These are phyloP conservation scores for Sphaeridia pumilis DNA, from an alignment of 2,888 invertebrate genomes.

Conservation along the genomic window DNA sequence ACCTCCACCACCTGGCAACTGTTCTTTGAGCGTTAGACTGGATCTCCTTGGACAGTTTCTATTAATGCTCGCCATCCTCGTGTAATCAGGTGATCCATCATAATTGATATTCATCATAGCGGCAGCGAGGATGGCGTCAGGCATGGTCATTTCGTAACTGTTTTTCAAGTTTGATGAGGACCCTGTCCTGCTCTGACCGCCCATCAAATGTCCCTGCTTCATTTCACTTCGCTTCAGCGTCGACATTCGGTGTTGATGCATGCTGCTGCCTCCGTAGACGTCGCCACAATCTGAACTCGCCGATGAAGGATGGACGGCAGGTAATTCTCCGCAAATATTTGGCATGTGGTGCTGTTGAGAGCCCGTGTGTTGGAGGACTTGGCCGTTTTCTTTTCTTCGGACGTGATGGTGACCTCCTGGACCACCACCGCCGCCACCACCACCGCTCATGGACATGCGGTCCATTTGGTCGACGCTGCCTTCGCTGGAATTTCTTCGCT, in stretches of 20 bases:
- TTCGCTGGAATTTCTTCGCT: conserved; percentile 43
- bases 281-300: conserved; percentile 27
- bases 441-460: conserved; percentile 12
- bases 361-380: conserved; percentile 27
- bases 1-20: conserved; percentile 16
- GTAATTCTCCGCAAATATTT: conserved; percentile 34
- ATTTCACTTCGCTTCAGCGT: conserved; percentile 9
- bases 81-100: conserved; percentile 21
- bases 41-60: conserved; percentile 23
- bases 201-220: conserved; percentile 10
- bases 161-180: conserved; percentile 11
- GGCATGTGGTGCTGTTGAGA: conserved; percentile 26
- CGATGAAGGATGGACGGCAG: conserved; percentile 26
- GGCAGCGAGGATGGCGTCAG: conserved; percentile 32
- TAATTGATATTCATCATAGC: conserved; percentile 35
- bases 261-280: conserved; percentile 15
- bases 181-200: conserved; percentile 11
- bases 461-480: conserved; percentile 13
- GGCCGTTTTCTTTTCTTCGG: conserved; percentile 33
- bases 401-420: conserved; percentile 10
- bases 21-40: conserved; percentile 34
- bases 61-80: conserved; percentile 15
- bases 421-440: too few species aligned
- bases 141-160: conserved; percentile 33
- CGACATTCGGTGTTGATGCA: too few species aligned